Evolutionary conservation across 2,113 vertebrate species (phyloP), one percentile per base, ranked within the genome.

Genomic region (Heteronetta atricapilla): DNA sequence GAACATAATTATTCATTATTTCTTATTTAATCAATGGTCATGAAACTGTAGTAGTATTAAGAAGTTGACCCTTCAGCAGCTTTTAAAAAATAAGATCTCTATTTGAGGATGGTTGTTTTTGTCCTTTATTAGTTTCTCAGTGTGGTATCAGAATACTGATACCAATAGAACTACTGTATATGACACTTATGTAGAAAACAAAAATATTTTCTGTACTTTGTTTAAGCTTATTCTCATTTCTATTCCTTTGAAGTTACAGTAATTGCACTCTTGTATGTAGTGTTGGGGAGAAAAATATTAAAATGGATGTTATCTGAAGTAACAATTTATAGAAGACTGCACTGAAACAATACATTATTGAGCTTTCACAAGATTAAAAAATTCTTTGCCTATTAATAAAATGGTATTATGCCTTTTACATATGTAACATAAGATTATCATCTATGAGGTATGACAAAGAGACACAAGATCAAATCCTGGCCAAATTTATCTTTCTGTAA

Each of bases 71-170:
- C 10, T 53, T 78, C 52, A 64, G 3, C 14, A 42, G 17, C 3
- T 0, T 42, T 83, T 33, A 13, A 33, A 5, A 78, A 66, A 91
- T 31, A 4, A 29, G 8, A 11, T 70, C 7, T 58, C 10, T 13
- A 16, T 10, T n/a, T 75, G 16, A 68, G 31, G 73, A 59, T 14
- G 66, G 4, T 1, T 0, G 0, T 6, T 53, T 42, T 52, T 34
- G 6, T 69, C 0, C 48, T 64, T 80, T 63, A 21, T 69, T 80
- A 29, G 68, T 88, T 82, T 78, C n/a, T 64, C 23, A 53, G 8
- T 46, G 11, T 79, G 42, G 50, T 55, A 70, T 23, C 50, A 72
- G 34, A 17, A n/a, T 4, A 68, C 10, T 31, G 62, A 50, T 40
- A 40, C 40, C 8, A 60, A 18, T 3, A 66, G 20, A 46, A 31